Conservation (phyloP, 2,113 vertebrate species). For the Neogobius melanostomus region DNA sequence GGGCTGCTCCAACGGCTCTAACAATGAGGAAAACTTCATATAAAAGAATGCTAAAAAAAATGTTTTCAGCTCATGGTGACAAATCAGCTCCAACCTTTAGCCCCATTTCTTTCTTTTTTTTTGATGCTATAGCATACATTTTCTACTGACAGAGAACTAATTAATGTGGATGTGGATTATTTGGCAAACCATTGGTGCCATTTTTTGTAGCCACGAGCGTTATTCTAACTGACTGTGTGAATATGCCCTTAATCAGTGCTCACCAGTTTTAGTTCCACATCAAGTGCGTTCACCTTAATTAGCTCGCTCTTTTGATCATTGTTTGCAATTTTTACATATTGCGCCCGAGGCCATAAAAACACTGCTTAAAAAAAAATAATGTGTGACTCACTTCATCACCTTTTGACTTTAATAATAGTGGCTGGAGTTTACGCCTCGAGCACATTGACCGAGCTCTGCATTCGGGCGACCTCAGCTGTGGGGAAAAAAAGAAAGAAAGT, state of each 20-base stretch:
- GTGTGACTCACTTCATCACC: conserved; percentile 32
- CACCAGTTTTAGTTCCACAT: neutral
- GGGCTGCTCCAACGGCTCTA: too few species aligned
- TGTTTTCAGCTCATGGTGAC: neutral
- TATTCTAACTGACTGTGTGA: neutral
- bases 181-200: neutral
- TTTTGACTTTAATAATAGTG: conserved; percentile 24
- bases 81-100: neutral
- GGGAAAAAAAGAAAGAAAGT: neutral
- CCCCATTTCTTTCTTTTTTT: neutral
- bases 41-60: neutral
- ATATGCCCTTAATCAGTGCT: neutral
- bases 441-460: conserved; percentile 22
- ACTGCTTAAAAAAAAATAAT: conserved; percentile 11
- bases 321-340: conserved; percentile 2
- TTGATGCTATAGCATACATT: too few species aligned
- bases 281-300: neutral
- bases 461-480: neutral
- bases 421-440: conserved; percentile 25
- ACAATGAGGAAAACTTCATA: too few species aligned
- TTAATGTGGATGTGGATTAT: neutral
- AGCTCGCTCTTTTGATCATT: neutral
- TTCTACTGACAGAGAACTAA: neutral
- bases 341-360: neutral
- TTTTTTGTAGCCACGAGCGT: neutral